phyloP scores from a whole-genome alignment of 1,140 invertebrate species.

The Brachionus calyciflorus region DNA sequence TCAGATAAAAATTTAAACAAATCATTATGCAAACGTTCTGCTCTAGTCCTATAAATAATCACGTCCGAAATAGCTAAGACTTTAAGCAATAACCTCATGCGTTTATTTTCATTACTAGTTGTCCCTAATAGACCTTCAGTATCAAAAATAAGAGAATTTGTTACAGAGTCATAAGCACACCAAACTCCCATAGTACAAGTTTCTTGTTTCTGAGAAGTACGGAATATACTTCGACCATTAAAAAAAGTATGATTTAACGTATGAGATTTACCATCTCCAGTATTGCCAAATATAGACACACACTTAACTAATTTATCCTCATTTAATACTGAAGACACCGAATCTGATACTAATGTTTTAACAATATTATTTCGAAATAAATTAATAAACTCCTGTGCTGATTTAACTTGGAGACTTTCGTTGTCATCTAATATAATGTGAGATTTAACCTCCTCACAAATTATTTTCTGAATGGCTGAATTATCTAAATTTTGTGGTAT shows the following conservation, averaged over 20 bases:
- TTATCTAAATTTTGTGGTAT: slow-evolving; percentile 38
- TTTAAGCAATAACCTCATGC: slow-evolving; percentile 73
- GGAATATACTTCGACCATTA: slow-evolving; percentile 71
- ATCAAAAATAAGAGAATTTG: slow-evolving; percentile 72
- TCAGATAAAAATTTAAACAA: slow-evolving; percentile 76
- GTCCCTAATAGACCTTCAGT: slow-evolving; percentile 74
- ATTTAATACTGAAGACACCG: slow-evolving; percentile 47
- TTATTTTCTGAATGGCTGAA: slow-evolving; percentile 21
- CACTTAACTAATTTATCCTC: slow-evolving; percentile 68
- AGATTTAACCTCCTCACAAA: slow-evolving; percentile 21
- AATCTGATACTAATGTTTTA: not conserved
- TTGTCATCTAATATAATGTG: slow-evolving; percentile 35
- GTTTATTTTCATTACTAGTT: slow-evolving; percentile 69
- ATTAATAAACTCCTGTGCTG: slow-evolving; percentile 26
- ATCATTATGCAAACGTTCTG: slow-evolving; percentile 74
- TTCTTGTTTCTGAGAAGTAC: slow-evolving; percentile 69
- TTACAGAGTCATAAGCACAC: slow-evolving; percentile 70
- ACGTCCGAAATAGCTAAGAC: slow-evolving; percentile 77
- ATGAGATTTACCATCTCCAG: slow-evolving; percentile 79
- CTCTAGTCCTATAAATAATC: slow-evolving; percentile 74
- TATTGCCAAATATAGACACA: slow-evolving; percentile 81
- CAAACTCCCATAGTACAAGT: slow-evolving; percentile 78
- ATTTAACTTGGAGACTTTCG: slow-evolving; percentile 22
- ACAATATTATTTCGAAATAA: slow-evolving; percentile 7
- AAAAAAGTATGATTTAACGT: slow-evolving; percentile 79